Conservation (phyloP, 1,140 invertebrate genomes). For the Drosophila murphyi region DNA sequence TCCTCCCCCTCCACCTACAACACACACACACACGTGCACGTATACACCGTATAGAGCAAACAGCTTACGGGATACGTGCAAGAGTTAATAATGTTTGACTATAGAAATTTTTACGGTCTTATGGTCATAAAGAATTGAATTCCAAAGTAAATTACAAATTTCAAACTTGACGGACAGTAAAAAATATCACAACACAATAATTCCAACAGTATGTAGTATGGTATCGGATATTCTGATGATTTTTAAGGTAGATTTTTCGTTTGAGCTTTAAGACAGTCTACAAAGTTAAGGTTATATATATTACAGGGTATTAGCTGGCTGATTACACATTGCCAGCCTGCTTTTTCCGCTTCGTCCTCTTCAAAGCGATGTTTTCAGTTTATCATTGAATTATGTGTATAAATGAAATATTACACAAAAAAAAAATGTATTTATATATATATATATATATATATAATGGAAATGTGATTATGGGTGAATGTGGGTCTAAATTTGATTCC, state of each 20-base stretch:
- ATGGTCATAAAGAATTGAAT: slow-evolving; percentile 15
- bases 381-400: background rate
- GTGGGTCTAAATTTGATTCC: background rate
- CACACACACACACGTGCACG: background rate
- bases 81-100: slow-evolving; percentile 26
- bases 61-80: slow-evolving; percentile 8
- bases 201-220: background rate
- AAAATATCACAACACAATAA: background rate
- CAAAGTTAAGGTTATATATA: no score
- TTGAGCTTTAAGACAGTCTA: no score
- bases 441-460: no score
- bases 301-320: no score
- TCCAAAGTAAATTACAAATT: slow-evolving; percentile 6
- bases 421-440: background rate
- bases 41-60: slow-evolving; percentile 3
- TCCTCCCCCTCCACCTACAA: no score
- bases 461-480: no score
- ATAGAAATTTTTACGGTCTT: slow-evolving; percentile 14
- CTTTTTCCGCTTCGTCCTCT: no score
- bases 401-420: slow-evolving; percentile 2
- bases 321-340: no score
- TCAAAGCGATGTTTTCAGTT: background rate
- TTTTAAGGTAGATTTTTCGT: background rate
- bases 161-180: background rate
- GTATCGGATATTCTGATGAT: background rate